These are phyloP conservation scores for Formica aserva DNA, from an alignment of 2,888 invertebrate genomes.

Conservation along the genomic window DNA sequence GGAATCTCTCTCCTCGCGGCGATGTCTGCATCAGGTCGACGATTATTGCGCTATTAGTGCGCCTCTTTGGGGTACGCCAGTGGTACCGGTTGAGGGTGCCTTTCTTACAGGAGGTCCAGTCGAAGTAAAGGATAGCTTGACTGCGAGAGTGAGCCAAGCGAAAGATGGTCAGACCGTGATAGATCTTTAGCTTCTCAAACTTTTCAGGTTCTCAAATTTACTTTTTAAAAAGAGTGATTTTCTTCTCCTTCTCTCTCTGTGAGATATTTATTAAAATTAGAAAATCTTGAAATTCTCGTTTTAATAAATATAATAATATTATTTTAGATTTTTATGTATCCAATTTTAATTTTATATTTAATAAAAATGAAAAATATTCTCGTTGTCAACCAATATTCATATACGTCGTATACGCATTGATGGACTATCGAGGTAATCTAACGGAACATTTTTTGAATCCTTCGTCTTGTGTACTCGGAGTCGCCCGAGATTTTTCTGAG, in stretches of 20 bases:
- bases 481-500: neutral
- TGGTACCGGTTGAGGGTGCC: neutral
- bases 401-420: neutral
- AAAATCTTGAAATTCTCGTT: neutral
- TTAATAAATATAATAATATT: no score
- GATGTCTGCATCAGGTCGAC: constrained; percentile 63
- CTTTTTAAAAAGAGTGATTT: neutral
- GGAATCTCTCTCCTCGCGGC: constrained; percentile 25
- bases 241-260: neutral
- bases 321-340: no score
- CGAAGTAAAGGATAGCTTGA: neutral
- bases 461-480: neutral
- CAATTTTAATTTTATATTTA: neutral
- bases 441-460: neutral
- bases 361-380: neutral
- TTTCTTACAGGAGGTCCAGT: constrained; percentile 24
- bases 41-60: constrained; percentile 40
- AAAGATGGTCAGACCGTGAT: neutral
- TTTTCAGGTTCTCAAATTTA: neutral
- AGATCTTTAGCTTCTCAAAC: neutral
- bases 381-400: neutral
- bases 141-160: neutral
- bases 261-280: no score
- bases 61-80: neutral
- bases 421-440: neutral